phyloP scores from a whole-genome alignment of 2,888 invertebrate species.

The Leucoma salicis region DNA sequence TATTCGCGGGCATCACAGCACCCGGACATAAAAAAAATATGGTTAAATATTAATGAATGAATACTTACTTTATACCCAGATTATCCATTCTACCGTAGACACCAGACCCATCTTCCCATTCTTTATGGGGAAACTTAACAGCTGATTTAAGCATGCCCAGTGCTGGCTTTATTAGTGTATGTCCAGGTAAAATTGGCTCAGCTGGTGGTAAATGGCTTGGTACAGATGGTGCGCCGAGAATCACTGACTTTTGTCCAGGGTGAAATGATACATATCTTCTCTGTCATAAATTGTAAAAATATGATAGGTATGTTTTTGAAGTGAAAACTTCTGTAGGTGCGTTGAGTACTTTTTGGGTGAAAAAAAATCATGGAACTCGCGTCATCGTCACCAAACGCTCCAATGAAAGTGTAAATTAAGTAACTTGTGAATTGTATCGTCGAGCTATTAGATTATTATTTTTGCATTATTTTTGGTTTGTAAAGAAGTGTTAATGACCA shows the following conservation, averaged over 20 bases:
- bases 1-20: too few species aligned
- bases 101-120: conserved; percentile 52
- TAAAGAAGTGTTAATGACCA: too few species aligned
- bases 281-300: conserved; percentile 27
- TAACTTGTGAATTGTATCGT: too few species aligned
- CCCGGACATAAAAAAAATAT: too few species aligned
- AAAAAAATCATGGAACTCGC: too few species aligned
- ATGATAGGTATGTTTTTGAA: too few species aligned
- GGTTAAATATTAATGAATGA: neutral
- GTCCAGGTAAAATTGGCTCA: conserved; percentile 64
- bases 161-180: conserved; percentile 62
- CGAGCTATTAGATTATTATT: too few species aligned
- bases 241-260: conserved; percentile 28
- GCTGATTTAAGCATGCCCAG: conserved; percentile 69
- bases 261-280: conserved; percentile 39
- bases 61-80: conserved; percentile 54
- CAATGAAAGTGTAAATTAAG: too few species aligned
- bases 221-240: conserved; percentile 49
- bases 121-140: conserved; percentile 66
- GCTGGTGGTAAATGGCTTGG: conserved; percentile 61
- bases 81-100: conserved; percentile 61
- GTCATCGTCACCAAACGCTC: too few species aligned
- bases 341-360: too few species aligned
- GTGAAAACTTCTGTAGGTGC: too few species aligned
- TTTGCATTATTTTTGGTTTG: too few species aligned